Conservation (phyloP, 2,888 invertebrate genomes). For the Clostera curtula region DNA sequence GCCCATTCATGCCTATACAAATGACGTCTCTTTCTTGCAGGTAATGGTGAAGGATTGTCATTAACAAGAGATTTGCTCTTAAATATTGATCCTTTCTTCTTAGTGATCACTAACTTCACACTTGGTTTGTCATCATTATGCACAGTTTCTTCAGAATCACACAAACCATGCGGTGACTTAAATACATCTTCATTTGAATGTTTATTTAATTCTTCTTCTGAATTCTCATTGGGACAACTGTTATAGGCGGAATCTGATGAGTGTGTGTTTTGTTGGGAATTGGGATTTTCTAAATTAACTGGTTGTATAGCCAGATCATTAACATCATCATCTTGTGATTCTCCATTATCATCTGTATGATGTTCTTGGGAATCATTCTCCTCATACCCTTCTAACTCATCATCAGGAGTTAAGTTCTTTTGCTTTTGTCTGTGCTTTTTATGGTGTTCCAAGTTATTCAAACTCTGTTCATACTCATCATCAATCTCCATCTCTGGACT, state of each 20-base stretch:
- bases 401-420: too few species aligned
- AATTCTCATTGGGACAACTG: constrained; percentile 63
- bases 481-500: too few species aligned
- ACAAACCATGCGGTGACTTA: constrained; percentile 51
- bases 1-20: constrained; percentile 94
- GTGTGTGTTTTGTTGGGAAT: constrained; percentile 45
- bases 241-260: constrained; percentile 63
- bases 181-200: constrained; percentile 61
- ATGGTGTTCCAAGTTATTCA: too few species aligned
- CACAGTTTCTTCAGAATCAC: constrained; percentile 47
- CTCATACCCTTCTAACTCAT: too few species aligned
- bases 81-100: constrained; percentile 92
- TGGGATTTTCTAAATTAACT: constrained; percentile 36
- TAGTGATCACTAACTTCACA: constrained; percentile 83
- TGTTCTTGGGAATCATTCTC: too few species aligned
- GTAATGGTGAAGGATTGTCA: constrained; percentile 73
- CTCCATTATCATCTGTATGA: constrained; percentile 26
- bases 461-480: too few species aligned
- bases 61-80: constrained; percentile 85
- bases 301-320: constrained; percentile 27
- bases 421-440: too few species aligned
- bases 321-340: constrained; percentile 28
- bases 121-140: constrained; percentile 66
- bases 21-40: constrained; percentile 83
- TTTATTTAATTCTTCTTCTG: constrained; percentile 55